These are phyloP conservation scores for Megatriorchis doriae DNA, from an alignment of 2,113 vertebrate genomes.

Conservation along the genomic window DNA sequence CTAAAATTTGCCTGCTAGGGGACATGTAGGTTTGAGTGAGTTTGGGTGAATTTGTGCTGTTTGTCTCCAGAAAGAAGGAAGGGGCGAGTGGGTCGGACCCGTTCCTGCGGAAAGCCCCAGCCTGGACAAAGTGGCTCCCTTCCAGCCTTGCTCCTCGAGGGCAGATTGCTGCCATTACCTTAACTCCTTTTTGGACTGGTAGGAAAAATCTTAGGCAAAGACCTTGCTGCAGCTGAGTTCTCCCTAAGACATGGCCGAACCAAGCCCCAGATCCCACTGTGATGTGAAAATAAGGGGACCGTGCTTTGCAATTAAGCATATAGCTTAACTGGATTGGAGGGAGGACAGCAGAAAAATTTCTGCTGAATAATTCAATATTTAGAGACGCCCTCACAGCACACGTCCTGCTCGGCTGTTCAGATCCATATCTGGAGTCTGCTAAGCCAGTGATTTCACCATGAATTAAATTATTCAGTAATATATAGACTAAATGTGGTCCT, in stretches of 20 bases:
- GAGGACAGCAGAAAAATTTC: background rate
- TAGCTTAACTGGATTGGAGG: background rate
- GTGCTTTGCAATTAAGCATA: background rate
- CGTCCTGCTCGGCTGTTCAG: background rate
- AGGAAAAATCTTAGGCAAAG: background rate
- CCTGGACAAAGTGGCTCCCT: background rate
- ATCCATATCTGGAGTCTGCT: background rate
- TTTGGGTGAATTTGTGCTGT: background rate
- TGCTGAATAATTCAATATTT: background rate
- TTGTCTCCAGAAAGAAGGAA: background rate
- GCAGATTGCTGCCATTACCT: background rate
- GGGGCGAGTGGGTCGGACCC: rapidly evolving
- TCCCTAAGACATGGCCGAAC: background rate
- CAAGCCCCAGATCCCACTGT: background rate
- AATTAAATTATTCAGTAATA: background rate
- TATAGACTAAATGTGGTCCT: background rate
- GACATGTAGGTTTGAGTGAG: background rate
- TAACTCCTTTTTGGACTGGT: background rate
- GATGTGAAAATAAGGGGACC: rapidly evolving
- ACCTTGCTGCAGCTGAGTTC: background rate
- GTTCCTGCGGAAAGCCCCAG: background rate
- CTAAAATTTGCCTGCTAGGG: background rate
- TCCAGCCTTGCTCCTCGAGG: background rate
- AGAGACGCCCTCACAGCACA: background rate
- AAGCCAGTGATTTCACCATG: background rate